Evolutionary conservation across 64 coral and sea anemone species (phyloP), one percentile per base, ranked within the genome.

Genomic region (Stylophora pistillata): DNA sequence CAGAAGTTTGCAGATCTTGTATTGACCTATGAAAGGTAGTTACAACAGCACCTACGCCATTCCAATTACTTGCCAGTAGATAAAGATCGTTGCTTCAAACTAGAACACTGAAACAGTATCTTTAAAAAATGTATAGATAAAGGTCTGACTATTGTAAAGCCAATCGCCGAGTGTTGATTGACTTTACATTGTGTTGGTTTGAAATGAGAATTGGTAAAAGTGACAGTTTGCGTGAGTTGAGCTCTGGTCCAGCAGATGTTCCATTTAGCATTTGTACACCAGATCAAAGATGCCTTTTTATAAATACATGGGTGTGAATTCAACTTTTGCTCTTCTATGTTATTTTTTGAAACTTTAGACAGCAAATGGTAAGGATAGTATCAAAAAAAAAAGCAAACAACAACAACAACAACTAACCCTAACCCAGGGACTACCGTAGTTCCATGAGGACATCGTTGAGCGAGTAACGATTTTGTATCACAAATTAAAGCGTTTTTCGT

Each of bases 211-310:
- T 10, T 23, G 16, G 37, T 53, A 53, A 53, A 76, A 76, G 21
- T 76, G 71, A 17, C 73, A 53, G 73, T 17, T 52, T 34, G 73
- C 53, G 41, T 76, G 32, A 47, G 7, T 76, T 76, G 32, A 52
- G 14, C 21, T 53, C 53, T 53, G 33, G 15, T 21, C 23, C 17
- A 13, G 73, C 73, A 76, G 73, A 76, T 76, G 73, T 37, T 23
- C 73, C 34, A 76, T 76, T 76, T 52, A 4, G 17, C 32, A 25
- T 76, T 23, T 76, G 32, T 76, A 76, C 73, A 76, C 73, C 15
- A 37, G 0, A 76, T 41, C 73, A 76, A 76, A 41, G 73, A 23
- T n/a, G 53, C 37, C 32, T 47, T 47, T 76, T 76, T 9, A 53
- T 20, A 31, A 20, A 41, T 53, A 23, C 9, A 9, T 16, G 53